A percentile compares a stretch with the other conserved stretches of the same genome.
These are phyloP conservation scores for Campylomormyrus tamandua DNA, from an alignment of 2,113 vertebrate genomes.

Conservation along the genomic window DNA sequence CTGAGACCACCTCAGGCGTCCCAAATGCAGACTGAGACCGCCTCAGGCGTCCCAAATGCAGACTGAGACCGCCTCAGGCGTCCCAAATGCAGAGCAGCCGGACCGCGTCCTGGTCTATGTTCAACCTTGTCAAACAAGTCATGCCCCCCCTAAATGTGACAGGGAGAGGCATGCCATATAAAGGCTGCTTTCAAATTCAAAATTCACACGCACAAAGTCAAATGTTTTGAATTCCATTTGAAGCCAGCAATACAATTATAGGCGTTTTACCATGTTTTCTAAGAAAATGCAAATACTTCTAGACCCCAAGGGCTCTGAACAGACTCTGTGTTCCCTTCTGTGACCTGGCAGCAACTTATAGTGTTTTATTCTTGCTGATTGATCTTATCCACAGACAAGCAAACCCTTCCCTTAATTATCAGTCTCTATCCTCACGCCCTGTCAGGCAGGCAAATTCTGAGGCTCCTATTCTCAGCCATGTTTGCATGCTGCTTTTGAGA, in stretches of 20 bases:
- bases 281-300: not conserved
- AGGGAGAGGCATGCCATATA: not conserved
- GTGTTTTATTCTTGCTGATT: not conserved
- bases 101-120: constrained; percentile 31
- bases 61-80: too few relatives aligned
- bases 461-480: not conserved
- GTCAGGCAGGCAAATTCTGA: not conserved
- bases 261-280: not conserved
- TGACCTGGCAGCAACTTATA: not conserved
- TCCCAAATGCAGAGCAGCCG: constrained; percentile 35
- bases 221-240: not conserved
- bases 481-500: not conserved
- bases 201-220: not conserved
- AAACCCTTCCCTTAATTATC: not conserved
- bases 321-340: not conserved
- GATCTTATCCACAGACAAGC: not conserved
- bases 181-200: not conserved
- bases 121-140: constrained; percentile 39
- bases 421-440: not conserved
- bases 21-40: constrained; percentile 13
- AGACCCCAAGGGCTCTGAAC: not conserved
- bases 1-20: constrained; percentile 28
- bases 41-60: too few relatives aligned
- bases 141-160: constrained; percentile 29
- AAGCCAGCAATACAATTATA: not conserved